Conservation (phyloP, 2,113 vertebrate genomes). For the Gymnocephalus cernua region DNA sequence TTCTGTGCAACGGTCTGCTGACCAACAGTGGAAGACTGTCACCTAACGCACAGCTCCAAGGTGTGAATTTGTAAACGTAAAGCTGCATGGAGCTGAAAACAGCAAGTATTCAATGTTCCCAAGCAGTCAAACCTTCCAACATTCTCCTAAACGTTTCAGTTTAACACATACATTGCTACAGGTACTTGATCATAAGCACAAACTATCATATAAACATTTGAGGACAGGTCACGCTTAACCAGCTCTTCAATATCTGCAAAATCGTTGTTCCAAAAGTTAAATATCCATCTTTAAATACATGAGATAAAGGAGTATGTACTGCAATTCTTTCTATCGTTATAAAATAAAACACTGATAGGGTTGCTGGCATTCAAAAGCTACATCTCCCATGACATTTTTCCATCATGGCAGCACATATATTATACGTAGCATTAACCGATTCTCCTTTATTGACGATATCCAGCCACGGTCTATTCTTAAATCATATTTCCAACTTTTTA, state of each 20-base stretch:
- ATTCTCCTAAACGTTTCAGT: background rate
- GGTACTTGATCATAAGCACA: background rate
- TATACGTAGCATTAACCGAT: background rate
- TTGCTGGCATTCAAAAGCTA: too few species aligned
- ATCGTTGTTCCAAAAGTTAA: background rate
- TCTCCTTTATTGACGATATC: background rate
- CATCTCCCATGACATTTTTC: too few species aligned
- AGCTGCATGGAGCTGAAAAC: background rate
- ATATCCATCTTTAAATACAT: background rate
- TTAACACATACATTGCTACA: too few species aligned
- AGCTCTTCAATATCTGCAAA: background rate
- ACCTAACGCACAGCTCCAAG: background rate
- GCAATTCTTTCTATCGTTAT: background rate
- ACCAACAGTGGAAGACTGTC: slow-evolving; percentile 7
- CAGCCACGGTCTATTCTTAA: too few species aligned
- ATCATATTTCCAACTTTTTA: too few species aligned
- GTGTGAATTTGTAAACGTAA: slow-evolving; percentile 4
- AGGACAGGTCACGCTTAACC: background rate
- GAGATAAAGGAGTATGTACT: background rate
- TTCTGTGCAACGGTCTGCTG: background rate
- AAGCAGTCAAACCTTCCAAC: background rate
- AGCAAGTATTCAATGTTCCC: background rate
- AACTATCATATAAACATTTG: background rate
- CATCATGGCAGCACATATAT: background rate
- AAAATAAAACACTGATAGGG: too few species aligned